A percentile compares a stretch with the other conserved stretches of the same genome.
phyloP scores from a whole-genome alignment of 2,797 vertebrate genomes.

The Cossypha heuglini region DNA sequence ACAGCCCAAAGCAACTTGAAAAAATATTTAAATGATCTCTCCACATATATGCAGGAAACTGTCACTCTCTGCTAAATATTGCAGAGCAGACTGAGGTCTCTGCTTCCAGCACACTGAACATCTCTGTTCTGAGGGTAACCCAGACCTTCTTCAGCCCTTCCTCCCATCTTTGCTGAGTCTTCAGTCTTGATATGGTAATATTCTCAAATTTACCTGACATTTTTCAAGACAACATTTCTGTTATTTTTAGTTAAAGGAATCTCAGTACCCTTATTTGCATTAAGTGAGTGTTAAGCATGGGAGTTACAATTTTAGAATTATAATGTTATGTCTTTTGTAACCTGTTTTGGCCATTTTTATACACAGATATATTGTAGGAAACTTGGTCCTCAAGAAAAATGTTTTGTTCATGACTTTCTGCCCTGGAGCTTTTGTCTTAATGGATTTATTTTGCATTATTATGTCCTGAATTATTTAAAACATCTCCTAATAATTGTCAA shows the following conservation, averaged over 20 bases:
- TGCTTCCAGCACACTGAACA: background rate
- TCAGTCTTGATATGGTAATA: background rate
- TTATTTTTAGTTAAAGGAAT: background rate
- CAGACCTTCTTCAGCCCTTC: background rate
- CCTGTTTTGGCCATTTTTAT: rapidly evolving
- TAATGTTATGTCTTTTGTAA: background rate
- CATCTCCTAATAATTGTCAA: background rate
- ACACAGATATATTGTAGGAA: background rate
- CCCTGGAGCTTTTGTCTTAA: background rate
- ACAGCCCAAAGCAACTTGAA: background rate
- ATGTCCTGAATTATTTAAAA: background rate
- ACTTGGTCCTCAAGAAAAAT: background rate
- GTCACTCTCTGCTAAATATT: background rate
- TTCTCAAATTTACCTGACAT: background rate
- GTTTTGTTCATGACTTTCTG: background rate
- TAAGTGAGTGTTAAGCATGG: background rate
- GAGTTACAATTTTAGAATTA: background rate
- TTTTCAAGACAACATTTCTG: background rate
- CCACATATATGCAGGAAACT: background rate
- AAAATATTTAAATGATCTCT: background rate
- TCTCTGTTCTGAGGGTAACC: background rate
- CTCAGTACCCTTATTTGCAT: background rate
- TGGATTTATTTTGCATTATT: background rate
- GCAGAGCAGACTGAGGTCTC: background rate
- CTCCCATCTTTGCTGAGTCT: background rate